Percentiles rank a stretch among this genome's conserved stretches.
These are phyloP conservation scores for Drosophila melanosoma DNA, from an alignment of 2,888 invertebrate genomes.

Conservation along the genomic window DNA sequence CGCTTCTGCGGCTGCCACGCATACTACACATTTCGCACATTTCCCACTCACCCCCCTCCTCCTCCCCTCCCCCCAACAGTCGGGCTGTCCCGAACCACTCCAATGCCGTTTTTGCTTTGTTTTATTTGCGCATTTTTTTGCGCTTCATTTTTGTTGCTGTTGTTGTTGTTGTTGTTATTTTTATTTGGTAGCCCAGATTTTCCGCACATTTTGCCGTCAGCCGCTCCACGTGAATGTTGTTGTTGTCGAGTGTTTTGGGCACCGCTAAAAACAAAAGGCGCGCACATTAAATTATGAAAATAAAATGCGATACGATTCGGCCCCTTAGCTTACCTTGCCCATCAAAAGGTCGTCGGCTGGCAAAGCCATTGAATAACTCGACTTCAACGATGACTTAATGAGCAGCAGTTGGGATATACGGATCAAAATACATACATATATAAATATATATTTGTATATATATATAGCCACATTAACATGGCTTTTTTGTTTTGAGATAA, in stretches of 20 bases:
- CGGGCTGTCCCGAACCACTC: neutral
- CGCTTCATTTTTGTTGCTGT: neutral
- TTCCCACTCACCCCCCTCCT: constrained; percentile 18
- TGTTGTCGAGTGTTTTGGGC: constrained; percentile 72
- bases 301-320: constrained; percentile 58
- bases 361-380: constrained; percentile 73
- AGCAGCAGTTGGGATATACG: constrained; percentile 54
- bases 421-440: neutral
- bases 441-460: neutral
- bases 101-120: constrained; percentile 47
- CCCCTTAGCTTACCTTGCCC: constrained; percentile 45
- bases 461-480: neutral
- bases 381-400: constrained; percentile 77
- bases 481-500: neutral
- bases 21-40: constrained; percentile 67
- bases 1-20: constrained; percentile 57
- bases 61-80: neutral
- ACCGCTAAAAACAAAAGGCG: constrained; percentile 67
- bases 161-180: constrained; percentile 1
- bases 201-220: constrained; percentile 66
- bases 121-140: constrained; percentile 43
- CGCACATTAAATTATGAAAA: constrained; percentile 77
- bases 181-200: constrained; percentile 66
- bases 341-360: constrained; percentile 72
- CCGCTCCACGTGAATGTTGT: constrained; percentile 26